phyloP scores from a whole-genome alignment of 2,113 vertebrate genomes.

The Seriola dumerili region DNA sequence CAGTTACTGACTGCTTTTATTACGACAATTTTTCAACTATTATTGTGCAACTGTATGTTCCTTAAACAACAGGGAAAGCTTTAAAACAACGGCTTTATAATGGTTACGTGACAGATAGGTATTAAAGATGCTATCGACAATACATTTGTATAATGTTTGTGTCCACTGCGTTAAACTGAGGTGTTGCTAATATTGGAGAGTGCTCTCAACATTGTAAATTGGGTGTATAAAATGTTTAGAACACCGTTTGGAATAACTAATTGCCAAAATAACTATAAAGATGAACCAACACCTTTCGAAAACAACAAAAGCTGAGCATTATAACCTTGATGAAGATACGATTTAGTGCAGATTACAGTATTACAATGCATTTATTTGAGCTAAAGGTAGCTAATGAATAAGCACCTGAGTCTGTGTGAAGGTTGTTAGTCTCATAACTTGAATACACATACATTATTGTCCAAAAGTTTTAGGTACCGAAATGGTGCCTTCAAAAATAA shows the following conservation, averaged over 20 bases:
- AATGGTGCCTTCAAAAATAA: not conserved
- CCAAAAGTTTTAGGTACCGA: not conserved
- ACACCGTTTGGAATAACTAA: not conserved
- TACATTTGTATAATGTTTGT: not conserved
- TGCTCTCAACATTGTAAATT: not conserved
- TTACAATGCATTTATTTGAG: no score
- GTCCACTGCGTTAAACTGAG: not conserved
- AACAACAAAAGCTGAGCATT: no score
- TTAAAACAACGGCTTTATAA: not conserved
- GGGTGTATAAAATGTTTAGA: fast-evolving
- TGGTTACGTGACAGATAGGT: not conserved
- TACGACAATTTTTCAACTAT: not conserved
- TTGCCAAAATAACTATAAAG: not conserved
- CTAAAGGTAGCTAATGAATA: not conserved
- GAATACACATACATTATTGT: not conserved
- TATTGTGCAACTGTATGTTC: not conserved
- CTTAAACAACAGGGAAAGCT: not conserved
- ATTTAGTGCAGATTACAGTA: no score
- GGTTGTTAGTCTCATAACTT: not conserved
- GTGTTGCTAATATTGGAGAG: no score
- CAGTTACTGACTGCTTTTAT: fast-evolving
- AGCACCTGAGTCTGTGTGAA: not conserved
- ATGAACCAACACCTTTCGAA: no score
- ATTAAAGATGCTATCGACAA: not conserved
- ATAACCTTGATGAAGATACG: no score